A percentile compares a stretch with the other conserved stretches of the same genome.
Evolutionary conservation across 2,797 vertebrate genomes (phyloP).

Genomic region (Pangasius djambal): DNA sequence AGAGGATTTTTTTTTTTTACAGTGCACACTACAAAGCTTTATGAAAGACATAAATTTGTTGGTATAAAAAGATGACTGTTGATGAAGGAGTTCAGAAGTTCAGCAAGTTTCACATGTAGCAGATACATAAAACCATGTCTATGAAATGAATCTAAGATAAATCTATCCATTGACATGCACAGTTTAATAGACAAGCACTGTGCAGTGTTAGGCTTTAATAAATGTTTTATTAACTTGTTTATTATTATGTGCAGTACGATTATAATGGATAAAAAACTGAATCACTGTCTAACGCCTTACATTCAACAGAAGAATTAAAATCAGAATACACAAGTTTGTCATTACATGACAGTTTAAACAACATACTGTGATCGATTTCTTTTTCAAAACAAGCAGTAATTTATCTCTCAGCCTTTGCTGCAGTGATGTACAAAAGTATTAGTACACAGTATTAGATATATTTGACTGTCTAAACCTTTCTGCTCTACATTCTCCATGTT

Average conservation of each 20-base stretch:
- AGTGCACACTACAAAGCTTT: neutral
- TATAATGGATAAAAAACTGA: neutral
- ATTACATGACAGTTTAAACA: neutral
- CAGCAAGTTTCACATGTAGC: constrained; percentile 4
- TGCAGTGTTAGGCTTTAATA: neutral
- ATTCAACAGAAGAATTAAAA: neutral
- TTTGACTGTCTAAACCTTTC: neutral
- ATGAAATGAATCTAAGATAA: neutral
- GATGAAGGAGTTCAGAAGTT: neutral
- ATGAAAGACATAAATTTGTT: constrained; percentile 19
- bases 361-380: neutral
- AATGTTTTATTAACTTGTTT: neutral
- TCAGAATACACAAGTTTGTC: neutral
- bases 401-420: neutral
- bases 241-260: neutral
- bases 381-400: neutral
- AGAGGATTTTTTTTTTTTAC: neutral
- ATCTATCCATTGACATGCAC: neutral
- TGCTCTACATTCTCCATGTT: neutral
- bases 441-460: neutral
- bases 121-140: too few species aligned
- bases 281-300: neutral
- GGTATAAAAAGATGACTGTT: neutral
- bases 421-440: neutral
- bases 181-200: neutral